Evolutionary conservation across 2,888 invertebrate genomes (phyloP).

Genomic region (Molanna angustata): DNA sequence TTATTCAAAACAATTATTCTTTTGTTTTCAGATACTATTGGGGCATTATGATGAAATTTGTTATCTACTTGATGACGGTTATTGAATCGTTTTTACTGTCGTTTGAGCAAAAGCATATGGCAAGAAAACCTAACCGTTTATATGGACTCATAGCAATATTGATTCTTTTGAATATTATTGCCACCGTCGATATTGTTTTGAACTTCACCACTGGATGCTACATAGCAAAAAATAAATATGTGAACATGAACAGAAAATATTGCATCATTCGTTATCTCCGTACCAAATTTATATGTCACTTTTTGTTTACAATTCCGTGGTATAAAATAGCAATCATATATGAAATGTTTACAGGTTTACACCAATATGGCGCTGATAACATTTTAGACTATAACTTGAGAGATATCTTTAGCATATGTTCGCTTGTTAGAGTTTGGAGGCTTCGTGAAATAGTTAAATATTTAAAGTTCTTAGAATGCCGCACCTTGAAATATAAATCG

Average conservation of each 20-base stretch:
- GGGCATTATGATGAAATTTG: constrained; percentile 1
- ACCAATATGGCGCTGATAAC: neutral
- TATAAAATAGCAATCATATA: neutral
- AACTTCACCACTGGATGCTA: constrained; percentile 18
- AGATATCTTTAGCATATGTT: constrained; percentile 6
- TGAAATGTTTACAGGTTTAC: neutral
- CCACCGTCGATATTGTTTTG: constrained; percentile 9
- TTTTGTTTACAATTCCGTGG: constrained; percentile 5
- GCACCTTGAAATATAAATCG: constrained; percentile 5
- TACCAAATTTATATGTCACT: constrained; percentile 6
- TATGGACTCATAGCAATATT: neutral
- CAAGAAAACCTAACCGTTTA: neutral
- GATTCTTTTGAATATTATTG: neutral
- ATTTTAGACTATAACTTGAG: neutral
- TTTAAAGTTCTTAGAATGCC: neutral
- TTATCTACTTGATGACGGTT: constrained; percentile 6
- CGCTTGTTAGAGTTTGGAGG: constrained; percentile 3
- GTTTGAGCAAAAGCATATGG: constrained; percentile 11
- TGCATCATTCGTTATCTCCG: too few species aligned
- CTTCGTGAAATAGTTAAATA: constrained; percentile 6
- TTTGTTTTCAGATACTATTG: constrained; percentile 6
- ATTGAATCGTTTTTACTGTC: constrained; percentile 6
- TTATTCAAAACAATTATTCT: too few species aligned
- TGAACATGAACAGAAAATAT: too few species aligned
- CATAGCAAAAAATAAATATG: too few species aligned